Base-by-base conservation (phyloP, 2,797 vertebrate species). In the Argya squamiceps region DNA sequence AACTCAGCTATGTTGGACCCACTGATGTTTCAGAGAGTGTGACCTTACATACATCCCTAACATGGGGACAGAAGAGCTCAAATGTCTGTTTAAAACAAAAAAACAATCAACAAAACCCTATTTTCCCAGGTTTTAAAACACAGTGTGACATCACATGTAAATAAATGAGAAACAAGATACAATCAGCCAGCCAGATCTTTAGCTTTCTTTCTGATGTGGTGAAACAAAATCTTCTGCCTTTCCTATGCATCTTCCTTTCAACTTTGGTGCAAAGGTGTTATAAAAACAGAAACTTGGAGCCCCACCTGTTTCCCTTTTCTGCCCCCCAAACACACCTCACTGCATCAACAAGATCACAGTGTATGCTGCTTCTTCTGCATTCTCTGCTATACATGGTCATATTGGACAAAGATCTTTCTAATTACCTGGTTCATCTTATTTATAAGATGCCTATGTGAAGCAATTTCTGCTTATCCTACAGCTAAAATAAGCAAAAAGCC, bases 81-180 rank as follows among this genome's bases (percentile, higher is more conserved):
- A 34, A 37, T 26, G 11, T 53, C 44, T 63, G 11, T 65, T 86
- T 81, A 92, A 92, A 92, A 71, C 20, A 80, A 73, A 44, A 84
- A 84, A 68, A 30, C 34, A 74, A 50, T 4, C 36, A 91, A 62
- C 1, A 12, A 39, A 82, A 70, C 24, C 0, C 15, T 55, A 21
- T 84, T 86, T 96, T 69, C 27, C 26, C 36, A 14, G 73, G 29
- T 94, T 94, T 95, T 92, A 81, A 79, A 94, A 37, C 46, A 79
- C 43, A 47, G 53, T 5, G 10, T 68, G 73, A 59, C 50, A 55
- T 76, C 2, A 1, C 26, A 59, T 19, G 65, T 79, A 86, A 81
- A 88, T 62, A 86, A 88, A 69, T 50, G 56, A 87, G 84, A 79
- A 37, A 16, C 7, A 70, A 63, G 32, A 53, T 41, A 43, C 71